Percentiles rank a stretch among this genome's conserved stretches.
Evolutionary conservation across 2,888 invertebrate genomes (phyloP).

Genomic region (Sesia apiformis): DNA sequence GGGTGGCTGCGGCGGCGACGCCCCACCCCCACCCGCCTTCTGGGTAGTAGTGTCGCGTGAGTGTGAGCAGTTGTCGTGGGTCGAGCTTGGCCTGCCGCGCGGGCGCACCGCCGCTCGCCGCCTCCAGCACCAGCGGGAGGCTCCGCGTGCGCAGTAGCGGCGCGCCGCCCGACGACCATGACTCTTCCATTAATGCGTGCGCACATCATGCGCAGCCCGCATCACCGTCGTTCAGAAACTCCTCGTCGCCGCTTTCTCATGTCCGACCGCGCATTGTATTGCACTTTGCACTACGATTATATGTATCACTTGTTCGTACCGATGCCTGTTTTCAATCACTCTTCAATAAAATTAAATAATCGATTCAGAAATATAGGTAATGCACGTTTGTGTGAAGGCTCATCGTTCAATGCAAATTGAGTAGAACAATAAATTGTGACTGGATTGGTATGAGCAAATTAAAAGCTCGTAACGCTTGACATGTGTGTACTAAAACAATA

Average conservation of each 20-base stretch:
- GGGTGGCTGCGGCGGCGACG: slow-evolving; percentile 80
- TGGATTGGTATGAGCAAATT: too few species aligned
- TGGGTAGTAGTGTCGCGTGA: slow-evolving; percentile 88
- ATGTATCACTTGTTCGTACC: too few species aligned
- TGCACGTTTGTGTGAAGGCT: too few species aligned
- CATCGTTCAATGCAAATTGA: too few species aligned
- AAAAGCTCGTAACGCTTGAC: too few species aligned
- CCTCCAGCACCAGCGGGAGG: slow-evolving; percentile 77
- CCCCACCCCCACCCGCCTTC: slow-evolving; percentile 94
- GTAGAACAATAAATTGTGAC: too few species aligned
- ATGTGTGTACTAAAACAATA: too few species aligned
- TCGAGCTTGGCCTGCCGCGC: slow-evolving; percentile 64
- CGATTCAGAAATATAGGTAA: too few species aligned
- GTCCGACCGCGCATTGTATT: slow-evolving; percentile 36
- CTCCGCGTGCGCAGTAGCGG: slow-evolving; percentile 79
- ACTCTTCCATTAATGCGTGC: slow-evolving; percentile 70
- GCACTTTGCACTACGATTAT: neutral
- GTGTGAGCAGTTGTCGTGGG: slow-evolving; percentile 76
- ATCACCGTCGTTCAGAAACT: slow-evolving; percentile 34
- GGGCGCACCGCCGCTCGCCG: slow-evolving; percentile 59
- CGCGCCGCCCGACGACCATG: slow-evolving; percentile 73
- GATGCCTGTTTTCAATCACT: too few species aligned
- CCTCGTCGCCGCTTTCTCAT: slow-evolving; percentile 35
- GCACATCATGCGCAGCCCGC: slow-evolving; percentile 61
- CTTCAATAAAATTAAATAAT: too few species aligned